These are phyloP conservation scores for Ciconia nigra DNA, from an alignment of 2,797 vertebrate species.

Conservation along the genomic window DNA sequence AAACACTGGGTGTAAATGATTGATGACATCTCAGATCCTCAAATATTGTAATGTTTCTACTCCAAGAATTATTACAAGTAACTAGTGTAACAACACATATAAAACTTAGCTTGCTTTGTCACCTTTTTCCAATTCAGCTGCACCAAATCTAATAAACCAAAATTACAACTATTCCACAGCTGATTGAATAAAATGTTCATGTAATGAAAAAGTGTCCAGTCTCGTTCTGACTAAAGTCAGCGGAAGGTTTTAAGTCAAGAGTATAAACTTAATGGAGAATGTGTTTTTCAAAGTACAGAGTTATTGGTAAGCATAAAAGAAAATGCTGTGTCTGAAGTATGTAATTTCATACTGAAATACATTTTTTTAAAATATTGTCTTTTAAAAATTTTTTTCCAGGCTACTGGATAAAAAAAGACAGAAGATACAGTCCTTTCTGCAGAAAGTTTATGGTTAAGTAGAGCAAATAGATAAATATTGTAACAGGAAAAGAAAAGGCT, in stretches of 20 bases:
- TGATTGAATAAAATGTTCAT: background rate
- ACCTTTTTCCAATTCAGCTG: background rate
- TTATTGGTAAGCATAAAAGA: background rate
- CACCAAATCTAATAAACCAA: slow-evolving; percentile 1
- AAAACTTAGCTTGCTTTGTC: background rate
- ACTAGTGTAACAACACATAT: background rate
- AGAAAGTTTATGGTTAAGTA: background rate
- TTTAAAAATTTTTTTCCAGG: background rate
- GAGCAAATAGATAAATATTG: background rate
- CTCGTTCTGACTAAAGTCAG: background rate
- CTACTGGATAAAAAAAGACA: background rate
- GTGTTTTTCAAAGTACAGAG: background rate
- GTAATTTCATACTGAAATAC: background rate
- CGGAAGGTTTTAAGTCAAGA: background rate
- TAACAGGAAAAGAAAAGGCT: background rate
- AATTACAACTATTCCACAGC: background rate
- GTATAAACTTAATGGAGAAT: background rate
- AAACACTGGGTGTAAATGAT: background rate
- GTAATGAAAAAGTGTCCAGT: background rate
- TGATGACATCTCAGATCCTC: background rate
- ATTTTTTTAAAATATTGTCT: background rate
- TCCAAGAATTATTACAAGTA: background rate
- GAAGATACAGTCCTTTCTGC: background rate
- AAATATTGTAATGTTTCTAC: background rate
- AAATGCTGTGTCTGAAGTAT: background rate